phyloP scores from a whole-genome alignment of 2,797 vertebrate species.

The Tolypeutes matacus region DNA sequence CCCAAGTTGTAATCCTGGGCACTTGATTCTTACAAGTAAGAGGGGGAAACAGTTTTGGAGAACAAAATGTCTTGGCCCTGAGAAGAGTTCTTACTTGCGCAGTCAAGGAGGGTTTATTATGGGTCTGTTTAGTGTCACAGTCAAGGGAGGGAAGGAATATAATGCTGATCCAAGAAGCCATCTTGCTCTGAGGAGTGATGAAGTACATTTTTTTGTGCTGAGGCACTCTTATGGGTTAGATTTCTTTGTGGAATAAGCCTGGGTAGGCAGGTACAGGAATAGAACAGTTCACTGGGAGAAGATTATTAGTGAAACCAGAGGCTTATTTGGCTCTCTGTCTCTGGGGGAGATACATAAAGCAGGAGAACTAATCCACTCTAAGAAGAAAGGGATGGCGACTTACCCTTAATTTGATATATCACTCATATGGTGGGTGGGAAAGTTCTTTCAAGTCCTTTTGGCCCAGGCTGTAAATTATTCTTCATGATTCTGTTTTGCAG shows the following conservation, averaged over 20 bases:
- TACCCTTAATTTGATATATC: conserved; percentile 78
- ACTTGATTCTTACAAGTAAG: conserved; percentile 55
- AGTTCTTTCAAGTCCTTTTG: conserved; percentile 77
- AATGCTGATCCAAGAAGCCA: conserved; percentile 84
- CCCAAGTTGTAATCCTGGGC: conserved; percentile 30
- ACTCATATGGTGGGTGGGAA: conserved; percentile 78
- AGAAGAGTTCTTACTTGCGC: conserved; percentile 74
- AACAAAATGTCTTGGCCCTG: conserved; percentile 73
- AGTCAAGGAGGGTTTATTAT: conserved; percentile 75
- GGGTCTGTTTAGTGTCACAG: conserved; percentile 81
- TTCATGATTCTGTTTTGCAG: conserved; percentile 74
- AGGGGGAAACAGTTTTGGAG: conserved; percentile 60
- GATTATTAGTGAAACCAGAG: conserved; percentile 78
- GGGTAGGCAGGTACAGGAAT: conserved; percentile 78
- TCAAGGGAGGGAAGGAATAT: conserved; percentile 78
- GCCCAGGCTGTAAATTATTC: conserved; percentile 77
- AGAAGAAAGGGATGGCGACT: conserved; percentile 77
- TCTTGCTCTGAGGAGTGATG: conserved; percentile 80
- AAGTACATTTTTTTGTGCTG: conserved; percentile 84
- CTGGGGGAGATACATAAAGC: conserved; percentile 58
- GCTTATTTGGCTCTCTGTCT: conserved; percentile 74
- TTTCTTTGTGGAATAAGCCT: conserved; percentile 68
- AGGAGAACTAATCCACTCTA: conserved; percentile 71
- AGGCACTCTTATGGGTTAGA: conserved; percentile 69
- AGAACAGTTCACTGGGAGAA: conserved; percentile 62